phyloP scores from a whole-genome alignment of 2,113 vertebrate species.

The Antennarius striatus region DNA sequence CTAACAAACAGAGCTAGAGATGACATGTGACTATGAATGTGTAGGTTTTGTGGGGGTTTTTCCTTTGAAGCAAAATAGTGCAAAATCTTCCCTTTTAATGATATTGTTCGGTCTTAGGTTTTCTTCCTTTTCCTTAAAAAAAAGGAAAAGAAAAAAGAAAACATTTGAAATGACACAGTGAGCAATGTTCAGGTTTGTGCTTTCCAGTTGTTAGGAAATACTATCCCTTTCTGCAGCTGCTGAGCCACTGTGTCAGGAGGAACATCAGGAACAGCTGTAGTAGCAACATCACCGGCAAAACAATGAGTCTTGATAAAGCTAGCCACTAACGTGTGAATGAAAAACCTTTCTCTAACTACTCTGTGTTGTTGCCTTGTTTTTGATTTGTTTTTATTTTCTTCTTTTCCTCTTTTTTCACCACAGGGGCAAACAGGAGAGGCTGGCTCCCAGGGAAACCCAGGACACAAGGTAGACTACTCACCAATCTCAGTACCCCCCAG shows the following conservation, averaged over 20 bases:
- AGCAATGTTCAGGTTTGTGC: slow-evolving; percentile 45
- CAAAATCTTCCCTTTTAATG: slow-evolving; percentile 18
- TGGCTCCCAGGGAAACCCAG: slow-evolving; percentile 74
- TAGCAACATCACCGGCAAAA: slow-evolving; percentile 31
- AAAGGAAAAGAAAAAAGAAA: slow-evolving; percentile 9
- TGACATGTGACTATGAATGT: slow-evolving; percentile 28
- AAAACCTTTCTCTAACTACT: slow-evolving; percentile 66
- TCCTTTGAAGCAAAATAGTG: not conserved
- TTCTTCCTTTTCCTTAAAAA: not conserved
- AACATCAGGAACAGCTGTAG: slow-evolving; percentile 73
- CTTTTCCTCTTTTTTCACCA: slow-evolving; percentile 29
- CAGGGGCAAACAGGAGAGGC: slow-evolving; percentile 77
- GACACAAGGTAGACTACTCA: slow-evolving; percentile 77
- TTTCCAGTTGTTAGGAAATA: slow-evolving; percentile 74
- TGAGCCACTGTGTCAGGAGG: slow-evolving; percentile 58
- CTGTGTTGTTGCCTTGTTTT: slow-evolving; percentile 18
- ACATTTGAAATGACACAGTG: slow-evolving; percentile 26
- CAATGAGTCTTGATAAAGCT: slow-evolving; percentile 60
- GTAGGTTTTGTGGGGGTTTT: too few relatives aligned
- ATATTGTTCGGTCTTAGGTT: too few relatives aligned
- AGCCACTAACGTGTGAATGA: slow-evolving; percentile 70
- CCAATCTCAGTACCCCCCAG: not conserved
- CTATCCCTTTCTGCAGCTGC: slow-evolving; percentile 73
- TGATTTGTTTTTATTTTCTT: too few relatives aligned
- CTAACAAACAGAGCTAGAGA: slow-evolving; percentile 39